Evolutionary conservation across 2,888 invertebrate species (phyloP).

Genomic region (Orthosia incerta): DNA sequence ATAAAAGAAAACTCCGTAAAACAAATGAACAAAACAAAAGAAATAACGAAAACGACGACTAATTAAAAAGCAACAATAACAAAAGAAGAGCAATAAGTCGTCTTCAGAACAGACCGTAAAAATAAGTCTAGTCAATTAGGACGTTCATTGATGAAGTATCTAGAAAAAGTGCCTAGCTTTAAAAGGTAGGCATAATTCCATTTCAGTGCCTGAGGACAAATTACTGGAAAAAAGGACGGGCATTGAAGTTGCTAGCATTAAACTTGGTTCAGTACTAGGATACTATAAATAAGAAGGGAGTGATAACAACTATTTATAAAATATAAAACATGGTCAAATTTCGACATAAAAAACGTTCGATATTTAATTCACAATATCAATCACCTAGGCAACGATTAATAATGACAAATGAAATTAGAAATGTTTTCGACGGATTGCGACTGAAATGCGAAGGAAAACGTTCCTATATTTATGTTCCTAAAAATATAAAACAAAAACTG

Average conservation of each 20-base stretch:
- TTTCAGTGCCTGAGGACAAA: constrained; percentile 24
- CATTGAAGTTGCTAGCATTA: constrained; percentile 7
- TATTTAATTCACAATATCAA: no score
- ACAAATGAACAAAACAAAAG: constrained; percentile 8
- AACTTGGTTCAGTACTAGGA: neutral
- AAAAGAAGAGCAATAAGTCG: constrained; percentile 10
- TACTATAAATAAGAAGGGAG: neutral
- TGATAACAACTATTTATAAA: neutral
- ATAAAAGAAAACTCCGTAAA: neutral
- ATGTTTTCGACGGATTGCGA: no score
- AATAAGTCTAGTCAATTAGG: constrained; percentile 46
- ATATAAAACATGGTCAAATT: no score
- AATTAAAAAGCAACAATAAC: constrained; percentile 47
- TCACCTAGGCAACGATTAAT: no score
- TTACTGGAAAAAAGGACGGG: constrained; percentile 7
- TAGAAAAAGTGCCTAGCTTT: constrained; percentile 26
- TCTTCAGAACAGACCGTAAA: constrained; percentile 24
- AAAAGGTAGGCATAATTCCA: constrained; percentile 17
- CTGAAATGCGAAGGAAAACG: no score
- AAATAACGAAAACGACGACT: constrained; percentile 11
- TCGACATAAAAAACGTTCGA: no score
- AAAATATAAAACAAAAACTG: no score
- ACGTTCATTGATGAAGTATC: constrained; percentile 31
- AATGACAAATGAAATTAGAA: no score
- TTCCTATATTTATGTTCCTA: no score